These are phyloP conservation scores for Notodonta ziczac DNA, from an alignment of 2,888 invertebrate genomes.

Conservation along the genomic window DNA sequence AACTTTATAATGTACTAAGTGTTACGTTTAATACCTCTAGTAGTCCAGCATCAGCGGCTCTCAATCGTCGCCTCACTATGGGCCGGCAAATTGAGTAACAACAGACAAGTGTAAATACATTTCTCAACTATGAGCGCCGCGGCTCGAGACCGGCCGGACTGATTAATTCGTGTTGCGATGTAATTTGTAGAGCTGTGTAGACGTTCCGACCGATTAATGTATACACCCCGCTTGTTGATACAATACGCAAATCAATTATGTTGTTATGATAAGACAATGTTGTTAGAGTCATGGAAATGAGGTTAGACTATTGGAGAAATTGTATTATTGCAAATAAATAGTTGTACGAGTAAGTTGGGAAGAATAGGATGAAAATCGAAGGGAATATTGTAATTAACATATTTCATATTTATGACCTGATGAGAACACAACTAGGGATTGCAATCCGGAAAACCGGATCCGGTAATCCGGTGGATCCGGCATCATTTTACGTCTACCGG, in stretches of 20 bases:
- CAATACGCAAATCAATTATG: conserved; percentile 2
- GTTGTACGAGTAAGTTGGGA: too few relatives aligned
- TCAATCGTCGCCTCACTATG: background rate
- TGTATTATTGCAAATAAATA: too few relatives aligned
- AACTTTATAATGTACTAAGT: background rate
- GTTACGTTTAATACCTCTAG: background rate
- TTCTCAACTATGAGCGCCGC: background rate
- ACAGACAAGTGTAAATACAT: background rate
- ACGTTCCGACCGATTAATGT: background rate
- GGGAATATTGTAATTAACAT: too few relatives aligned
- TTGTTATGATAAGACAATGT: background rate
- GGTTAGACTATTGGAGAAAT: background rate
- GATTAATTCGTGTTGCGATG: conserved; percentile 4
- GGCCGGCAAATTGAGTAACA: background rate
- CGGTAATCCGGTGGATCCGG: too few relatives aligned
- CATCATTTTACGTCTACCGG: too few relatives aligned
- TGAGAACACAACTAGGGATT: too few relatives aligned
- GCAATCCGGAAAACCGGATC: too few relatives aligned
- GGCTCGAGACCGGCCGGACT: background rate
- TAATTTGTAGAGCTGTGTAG: background rate
- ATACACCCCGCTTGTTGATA: background rate
- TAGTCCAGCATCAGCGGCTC: background rate
- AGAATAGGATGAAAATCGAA: too few relatives aligned
- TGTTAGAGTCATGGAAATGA: background rate
- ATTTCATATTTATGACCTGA: too few relatives aligned